phyloP scores from a whole-genome alignment of 2,797 vertebrate genomes.

The Antrozous pallidus region DNA sequence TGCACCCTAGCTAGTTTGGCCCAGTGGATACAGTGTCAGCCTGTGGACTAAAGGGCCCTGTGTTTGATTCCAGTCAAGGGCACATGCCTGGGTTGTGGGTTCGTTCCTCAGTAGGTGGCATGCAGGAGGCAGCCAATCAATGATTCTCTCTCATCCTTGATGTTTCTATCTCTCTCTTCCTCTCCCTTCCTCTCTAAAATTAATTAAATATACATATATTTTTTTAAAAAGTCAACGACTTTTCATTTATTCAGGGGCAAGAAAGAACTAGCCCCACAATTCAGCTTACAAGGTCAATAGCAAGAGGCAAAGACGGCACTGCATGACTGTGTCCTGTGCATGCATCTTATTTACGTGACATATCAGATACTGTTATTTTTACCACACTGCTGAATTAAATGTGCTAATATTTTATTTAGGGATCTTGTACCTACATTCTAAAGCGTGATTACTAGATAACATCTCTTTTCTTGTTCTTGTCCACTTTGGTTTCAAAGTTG shows the following conservation, averaged over 20 bases:
- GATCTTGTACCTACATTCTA: neutral
- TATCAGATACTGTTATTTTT: neutral
- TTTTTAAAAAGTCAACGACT: neutral
- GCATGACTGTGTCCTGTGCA: neutral
- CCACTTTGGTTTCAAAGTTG: neutral
- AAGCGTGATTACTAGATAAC: neutral
- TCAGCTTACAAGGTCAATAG: neutral
- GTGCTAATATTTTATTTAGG: neutral
- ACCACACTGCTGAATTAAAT: neutral
- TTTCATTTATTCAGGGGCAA: neutral
- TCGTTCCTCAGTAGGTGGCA: no score
- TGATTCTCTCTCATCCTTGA: no score
- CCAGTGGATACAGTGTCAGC: no score
- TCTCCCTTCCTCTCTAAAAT: no score
- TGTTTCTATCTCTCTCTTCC: no score
- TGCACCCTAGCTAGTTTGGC: no score
- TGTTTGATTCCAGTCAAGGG: no score
- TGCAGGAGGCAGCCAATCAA: no score
- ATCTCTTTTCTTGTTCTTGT: neutral
- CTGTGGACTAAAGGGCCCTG: no score
- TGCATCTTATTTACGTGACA: neutral
- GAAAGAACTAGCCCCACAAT: neutral
- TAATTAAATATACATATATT: no score
- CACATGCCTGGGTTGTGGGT: no score
- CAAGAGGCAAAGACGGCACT: neutral